Conservation (phyloP, 2,888 invertebrate genomes). For the Pheosia tremula region DNA sequence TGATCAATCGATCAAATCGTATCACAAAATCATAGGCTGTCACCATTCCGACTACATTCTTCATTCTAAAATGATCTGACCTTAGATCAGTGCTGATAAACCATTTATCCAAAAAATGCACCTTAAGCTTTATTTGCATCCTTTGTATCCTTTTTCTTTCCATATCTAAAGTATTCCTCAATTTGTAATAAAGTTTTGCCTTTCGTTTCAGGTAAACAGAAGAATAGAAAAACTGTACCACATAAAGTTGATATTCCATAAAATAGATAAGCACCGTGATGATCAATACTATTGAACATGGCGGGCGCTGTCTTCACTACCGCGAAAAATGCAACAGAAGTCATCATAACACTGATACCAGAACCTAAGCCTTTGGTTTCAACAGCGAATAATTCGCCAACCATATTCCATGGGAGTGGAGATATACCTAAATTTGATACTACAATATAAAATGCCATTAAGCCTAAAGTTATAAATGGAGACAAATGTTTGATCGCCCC, state of each 20-base stretch:
- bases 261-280: conserved; percentile 85
- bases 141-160: conserved; percentile 51
- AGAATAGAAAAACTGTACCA: conserved; percentile 85
- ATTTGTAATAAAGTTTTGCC: conserved; percentile 88
- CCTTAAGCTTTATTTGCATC: conserved; percentile 19
- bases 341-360: conserved; percentile 87
- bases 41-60: not conserved
- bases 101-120: not conserved
- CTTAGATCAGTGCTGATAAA: not conserved
- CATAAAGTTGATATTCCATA: conserved; percentile 85
- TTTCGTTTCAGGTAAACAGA: conserved; percentile 88
- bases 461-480: conserved; percentile 72
- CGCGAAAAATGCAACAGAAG: conserved; percentile 86
- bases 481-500: conserved; percentile 54
- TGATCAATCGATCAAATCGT: conserved; percentile 9
- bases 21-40: conserved; percentile 8
- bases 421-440: conserved; percentile 86
- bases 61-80: not conserved
- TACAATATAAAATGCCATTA: conserved; percentile 84
- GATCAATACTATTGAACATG: conserved; percentile 83
- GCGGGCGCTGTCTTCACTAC: conserved; percentile 88
- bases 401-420: conserved; percentile 90
- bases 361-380: conserved; percentile 88
- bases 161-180: conserved; percentile 82
- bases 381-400: conserved; percentile 89